Percentiles rank a stretch among this genome's conserved stretches.
Evolutionary conservation across 2,888 invertebrate genomes (phyloP).

Genomic region (Pogonocherus hispidulus): DNA sequence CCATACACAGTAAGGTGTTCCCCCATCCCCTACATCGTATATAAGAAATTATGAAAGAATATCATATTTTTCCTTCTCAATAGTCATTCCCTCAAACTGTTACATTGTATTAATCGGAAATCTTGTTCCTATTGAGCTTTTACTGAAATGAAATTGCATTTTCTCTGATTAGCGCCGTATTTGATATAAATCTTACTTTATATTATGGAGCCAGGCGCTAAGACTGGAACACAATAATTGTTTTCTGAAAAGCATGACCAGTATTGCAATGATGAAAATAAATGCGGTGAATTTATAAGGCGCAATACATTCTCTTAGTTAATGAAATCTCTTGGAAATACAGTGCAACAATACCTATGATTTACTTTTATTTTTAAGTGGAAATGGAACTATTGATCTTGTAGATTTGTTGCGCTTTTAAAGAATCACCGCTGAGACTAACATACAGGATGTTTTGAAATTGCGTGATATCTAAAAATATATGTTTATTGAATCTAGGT

Average conservation of each 20-base stretch:
- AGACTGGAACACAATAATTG: neutral
- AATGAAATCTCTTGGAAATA: neutral
- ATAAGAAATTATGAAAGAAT: neutral
- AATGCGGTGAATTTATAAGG: neutral
- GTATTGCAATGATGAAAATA: neutral
- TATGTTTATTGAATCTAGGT: too few species aligned
- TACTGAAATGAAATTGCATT: conserved; percentile 1
- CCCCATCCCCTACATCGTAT: too few species aligned
- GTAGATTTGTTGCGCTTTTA: neutral
- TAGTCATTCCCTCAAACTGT: neutral
- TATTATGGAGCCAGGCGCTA: neutral
- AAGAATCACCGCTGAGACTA: neutral
- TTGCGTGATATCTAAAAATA: too few species aligned
- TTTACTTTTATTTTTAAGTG: neutral
- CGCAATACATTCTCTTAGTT: neutral
- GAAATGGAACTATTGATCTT: neutral
- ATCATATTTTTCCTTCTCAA: neutral
- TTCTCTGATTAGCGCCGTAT: neutral
- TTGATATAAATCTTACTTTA: conserved; percentile 1
- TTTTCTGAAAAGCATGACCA: conserved; percentile 2
- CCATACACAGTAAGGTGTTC: too few species aligned
- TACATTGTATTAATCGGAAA: conserved; percentile 3
- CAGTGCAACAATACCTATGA: neutral
- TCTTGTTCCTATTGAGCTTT: neutral
- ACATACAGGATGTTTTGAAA: neutral